Conservation (phyloP, 2,888 invertebrate genomes). For the Zaprionus lineosus region DNA sequence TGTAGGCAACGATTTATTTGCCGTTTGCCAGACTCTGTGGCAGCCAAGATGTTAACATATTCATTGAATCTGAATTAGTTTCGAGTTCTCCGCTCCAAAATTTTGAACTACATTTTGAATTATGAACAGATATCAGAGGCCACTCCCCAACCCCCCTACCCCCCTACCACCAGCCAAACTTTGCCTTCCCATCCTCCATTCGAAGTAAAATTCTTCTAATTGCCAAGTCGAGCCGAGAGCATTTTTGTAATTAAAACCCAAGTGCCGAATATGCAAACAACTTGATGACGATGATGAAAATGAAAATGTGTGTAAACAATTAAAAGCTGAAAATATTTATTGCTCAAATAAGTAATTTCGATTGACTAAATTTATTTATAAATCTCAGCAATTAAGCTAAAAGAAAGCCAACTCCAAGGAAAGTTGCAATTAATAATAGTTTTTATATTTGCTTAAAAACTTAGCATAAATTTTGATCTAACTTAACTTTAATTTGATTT, state of each 20-base stretch:
- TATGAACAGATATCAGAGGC: too few species aligned
- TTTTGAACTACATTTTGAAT: slow-evolving; percentile 34
- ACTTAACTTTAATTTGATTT: too few species aligned
- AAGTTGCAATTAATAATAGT: too few species aligned
- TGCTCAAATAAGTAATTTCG: too few species aligned
- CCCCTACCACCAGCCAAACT: slow-evolving; percentile 12
- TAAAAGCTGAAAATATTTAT: not conserved
- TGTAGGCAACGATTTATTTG: slow-evolving; percentile 50
- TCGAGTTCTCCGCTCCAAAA: slow-evolving; percentile 22
- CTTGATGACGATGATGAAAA: slow-evolving; percentile 4
- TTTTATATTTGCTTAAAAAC: too few species aligned
- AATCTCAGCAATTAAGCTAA: too few species aligned
- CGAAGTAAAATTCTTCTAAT: slow-evolving; percentile 26
- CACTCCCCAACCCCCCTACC: not conserved
- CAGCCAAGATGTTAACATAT: slow-evolving; percentile 61
- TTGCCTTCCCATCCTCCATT: not conserved
- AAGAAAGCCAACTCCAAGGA: too few species aligned
- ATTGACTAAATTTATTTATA: too few species aligned
- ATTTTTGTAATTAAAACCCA: slow-evolving; percentile 42
- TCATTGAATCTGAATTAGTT: slow-evolving; percentile 70
- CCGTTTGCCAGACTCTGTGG: slow-evolving; percentile 40
- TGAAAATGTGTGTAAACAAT: slow-evolving; percentile 5
- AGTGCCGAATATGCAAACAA: slow-evolving; percentile 17
- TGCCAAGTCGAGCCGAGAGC: slow-evolving; percentile 22
- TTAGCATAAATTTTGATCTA: too few species aligned